Conservation (phyloP, 1,140 invertebrate genomes). For the Euglossa dilemma region DNA sequence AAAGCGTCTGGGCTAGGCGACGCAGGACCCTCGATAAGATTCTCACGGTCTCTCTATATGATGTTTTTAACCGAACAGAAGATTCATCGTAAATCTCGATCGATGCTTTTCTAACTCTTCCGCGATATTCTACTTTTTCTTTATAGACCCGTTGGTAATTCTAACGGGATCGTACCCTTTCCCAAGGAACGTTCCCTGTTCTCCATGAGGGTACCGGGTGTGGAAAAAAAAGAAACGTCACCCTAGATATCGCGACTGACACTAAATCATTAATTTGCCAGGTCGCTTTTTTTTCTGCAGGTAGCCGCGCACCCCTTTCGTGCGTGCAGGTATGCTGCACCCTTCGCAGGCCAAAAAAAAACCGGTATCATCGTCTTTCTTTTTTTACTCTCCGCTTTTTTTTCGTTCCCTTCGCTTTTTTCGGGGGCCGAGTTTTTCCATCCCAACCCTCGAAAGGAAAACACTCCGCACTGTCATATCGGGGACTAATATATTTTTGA, state of each 20-base stretch:
- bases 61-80: too few relatives aligned
- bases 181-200: constrained; percentile 43
- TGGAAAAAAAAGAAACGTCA: constrained; percentile 55
- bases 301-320: constrained; percentile 77
- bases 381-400: constrained; percentile 7
- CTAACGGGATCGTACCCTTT: constrained; percentile 47
- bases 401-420: background rate
- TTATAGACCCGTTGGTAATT: constrained; percentile 3
- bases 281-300: constrained; percentile 71
- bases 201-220: background rate
- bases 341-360: constrained; percentile 67
- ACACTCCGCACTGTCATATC: constrained; percentile 82
- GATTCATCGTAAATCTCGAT: constrained; percentile 67
- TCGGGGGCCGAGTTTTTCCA: background rate
- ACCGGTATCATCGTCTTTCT: constrained; percentile 27
- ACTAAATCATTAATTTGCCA: constrained; percentile 82
- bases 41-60: too few relatives aligned
- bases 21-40: constrained; percentile 6
- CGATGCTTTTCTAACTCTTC: constrained; percentile 52
- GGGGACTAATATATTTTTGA: constrained; percentile 83
- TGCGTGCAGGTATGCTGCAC: constrained; percentile 74
- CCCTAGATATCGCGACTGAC: constrained; percentile 76
- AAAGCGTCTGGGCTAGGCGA: background rate
- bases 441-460: constrained; percentile 69
- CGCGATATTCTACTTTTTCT: constrained; percentile 13